phyloP scores from a whole-genome alignment of 2,888 invertebrate genomes.

The Cephalotes varians region DNA sequence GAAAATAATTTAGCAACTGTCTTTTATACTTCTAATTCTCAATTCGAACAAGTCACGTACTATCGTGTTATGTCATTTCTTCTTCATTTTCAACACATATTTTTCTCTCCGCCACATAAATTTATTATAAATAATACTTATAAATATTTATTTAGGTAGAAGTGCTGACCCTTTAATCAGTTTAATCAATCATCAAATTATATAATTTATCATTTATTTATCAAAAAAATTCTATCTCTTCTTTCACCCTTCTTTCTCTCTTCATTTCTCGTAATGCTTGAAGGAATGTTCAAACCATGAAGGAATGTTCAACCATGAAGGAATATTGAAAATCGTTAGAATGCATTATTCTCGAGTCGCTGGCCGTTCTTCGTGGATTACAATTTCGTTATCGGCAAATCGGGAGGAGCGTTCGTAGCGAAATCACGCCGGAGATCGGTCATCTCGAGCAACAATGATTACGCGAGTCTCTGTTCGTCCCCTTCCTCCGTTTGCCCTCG shows the following conservation, averaged over 20 bases:
- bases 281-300: too few species aligned
- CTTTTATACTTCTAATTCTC: background rate
- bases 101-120: background rate
- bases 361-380: background rate
- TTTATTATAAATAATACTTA: background rate
- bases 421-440: conserved; percentile 1
- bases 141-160: conserved; percentile 1
- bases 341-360: background rate
- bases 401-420: background rate
- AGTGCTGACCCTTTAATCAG: background rate
- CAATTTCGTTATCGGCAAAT: conserved; percentile 18
- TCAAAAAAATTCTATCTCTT: background rate
- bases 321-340: conserved; percentile 3
- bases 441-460: conserved; percentile 26
- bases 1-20: conserved; percentile 7
- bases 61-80: background rate
- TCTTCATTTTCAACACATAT: background rate
- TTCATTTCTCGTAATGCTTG: background rate
- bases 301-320: too few species aligned
- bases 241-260: too few species aligned
- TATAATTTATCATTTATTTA: background rate
- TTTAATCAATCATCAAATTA: background rate
- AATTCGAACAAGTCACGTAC: background rate
- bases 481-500: background rate
- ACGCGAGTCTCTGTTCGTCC: background rate